phyloP scores from a whole-genome alignment of 2,888 invertebrate genomes.

The Diplolepis rosae region DNA sequence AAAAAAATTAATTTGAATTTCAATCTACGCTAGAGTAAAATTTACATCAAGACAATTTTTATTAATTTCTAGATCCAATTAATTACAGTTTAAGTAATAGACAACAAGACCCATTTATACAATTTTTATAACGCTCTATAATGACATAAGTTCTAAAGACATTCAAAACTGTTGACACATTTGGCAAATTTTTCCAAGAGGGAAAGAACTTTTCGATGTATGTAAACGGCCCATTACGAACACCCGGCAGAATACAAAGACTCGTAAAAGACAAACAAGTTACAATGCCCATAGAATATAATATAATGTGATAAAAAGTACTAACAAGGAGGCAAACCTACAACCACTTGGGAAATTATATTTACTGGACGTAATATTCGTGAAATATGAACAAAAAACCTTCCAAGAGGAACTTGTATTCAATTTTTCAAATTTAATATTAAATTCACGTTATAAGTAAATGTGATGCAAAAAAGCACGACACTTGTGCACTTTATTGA shows the following conservation, averaged over 20 bases:
- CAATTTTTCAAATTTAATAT: too few species aligned
- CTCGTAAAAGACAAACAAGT: constrained; percentile 12
- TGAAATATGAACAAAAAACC: too few species aligned
- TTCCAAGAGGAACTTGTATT: too few species aligned
- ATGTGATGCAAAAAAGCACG: background rate
- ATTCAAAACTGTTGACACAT: constrained; percentile 28
- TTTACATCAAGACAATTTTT: too few species aligned
- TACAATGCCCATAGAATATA: background rate
- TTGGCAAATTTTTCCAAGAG: constrained; percentile 24
- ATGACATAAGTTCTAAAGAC: constrained; percentile 21
- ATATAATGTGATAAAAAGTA: background rate
- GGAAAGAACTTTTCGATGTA: constrained; percentile 20
- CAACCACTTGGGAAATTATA: background rate
- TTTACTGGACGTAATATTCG: background rate
- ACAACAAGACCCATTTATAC: too few species aligned
- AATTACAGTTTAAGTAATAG: too few species aligned
- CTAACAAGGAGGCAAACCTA: background rate
- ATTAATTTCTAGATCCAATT: too few species aligned
- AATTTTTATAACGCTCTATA: constrained; percentile 11
- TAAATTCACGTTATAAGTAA: too few species aligned
- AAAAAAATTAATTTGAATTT: too few species aligned
- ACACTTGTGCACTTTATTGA: background rate
- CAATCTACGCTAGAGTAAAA: too few species aligned
- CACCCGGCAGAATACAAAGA: constrained; percentile 14
- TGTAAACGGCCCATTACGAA: constrained; percentile 16